Base-by-base conservation (phyloP, 2,888 invertebrate genomes). In the Epirrhoe tristata region DNA sequence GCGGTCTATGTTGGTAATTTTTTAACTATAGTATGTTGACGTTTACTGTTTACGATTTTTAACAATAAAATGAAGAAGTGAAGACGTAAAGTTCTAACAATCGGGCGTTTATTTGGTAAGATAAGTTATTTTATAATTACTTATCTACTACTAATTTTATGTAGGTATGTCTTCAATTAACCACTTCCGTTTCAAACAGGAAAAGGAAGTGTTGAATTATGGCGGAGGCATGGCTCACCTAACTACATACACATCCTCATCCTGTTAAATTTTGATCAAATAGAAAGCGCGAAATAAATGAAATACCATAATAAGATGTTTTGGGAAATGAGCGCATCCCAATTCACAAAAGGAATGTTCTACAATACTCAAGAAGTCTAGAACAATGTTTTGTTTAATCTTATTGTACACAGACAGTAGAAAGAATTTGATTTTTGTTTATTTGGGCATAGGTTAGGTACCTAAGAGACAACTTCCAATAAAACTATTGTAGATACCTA, bases 131-230 rank as follows among this genome's bases (percentile, higher is more conserved):
- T 4, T 31, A 58, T 66, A 70, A 50, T 57, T 24, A 50, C 31
- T n/a, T n/a, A n/a, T n/a, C n/a, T 48, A n/a, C 24, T 70, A 50
- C 10, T 54, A 14, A 58, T n/a, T n/a, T n/a, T n/a, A n/a, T n/a
- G n/a, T n/a, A 60, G 57, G 58, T 73, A 69, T 6, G 64, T 54
- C 39, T 71, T 58, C 70, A 74, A 71, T 69, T 71, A 73, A 70
- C 72, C 77, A 88, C 85, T 88, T 88, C 88, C 88, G 88, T 82
- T 64, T 81, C 50, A 74, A 84, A 94, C 94, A 95, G 95, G 95
- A 95, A 95, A 94, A 95, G 95, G 95, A 95, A 95, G 94, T 92
- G 87, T 86, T 71, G 36, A 81, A 71, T 82, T 87, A 94, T 93
- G 93, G 94, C 91, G 90, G 90, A 85, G 83, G 81, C 80, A 83